phyloP scores from a whole-genome alignment of 1,140 invertebrate genomes.

The Bombus consobrinus region DNA sequence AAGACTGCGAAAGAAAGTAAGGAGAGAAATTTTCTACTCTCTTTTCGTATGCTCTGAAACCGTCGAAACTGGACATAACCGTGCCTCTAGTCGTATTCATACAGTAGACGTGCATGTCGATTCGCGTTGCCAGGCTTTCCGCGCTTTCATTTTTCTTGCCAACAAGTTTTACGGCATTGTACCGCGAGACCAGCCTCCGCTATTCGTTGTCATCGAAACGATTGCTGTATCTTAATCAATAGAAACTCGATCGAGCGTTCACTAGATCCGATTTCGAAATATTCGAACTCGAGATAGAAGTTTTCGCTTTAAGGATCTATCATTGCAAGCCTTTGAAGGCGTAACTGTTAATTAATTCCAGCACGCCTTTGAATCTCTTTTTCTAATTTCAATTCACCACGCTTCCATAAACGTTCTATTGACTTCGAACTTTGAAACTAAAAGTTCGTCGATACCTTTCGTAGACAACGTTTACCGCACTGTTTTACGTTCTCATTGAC shows the following conservation, averaged over 20 bases:
- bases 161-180: background rate
- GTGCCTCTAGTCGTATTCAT: background rate
- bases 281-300: background rate
- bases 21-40: background rate
- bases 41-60: too few species aligned
- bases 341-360: slow-evolving; percentile 11
- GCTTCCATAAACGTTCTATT: background rate
- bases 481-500: background rate
- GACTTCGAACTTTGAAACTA: background rate
- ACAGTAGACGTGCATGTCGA: background rate
- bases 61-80: background rate
- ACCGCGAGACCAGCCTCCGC: background rate
- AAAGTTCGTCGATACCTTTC: background rate
- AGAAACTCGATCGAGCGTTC: background rate
- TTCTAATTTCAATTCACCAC: background rate
- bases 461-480: background rate
- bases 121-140: background rate
- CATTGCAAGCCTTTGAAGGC: background rate
- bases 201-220: background rate
- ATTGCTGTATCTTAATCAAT: background rate
- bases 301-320: background rate
- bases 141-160: background rate
- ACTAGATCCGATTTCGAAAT: background rate
- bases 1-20: background rate
- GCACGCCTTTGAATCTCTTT: background rate